Evolutionary conservation across 2,113 vertebrate genomes (phyloP).

Genomic region (Melanerpes aurifrons): DNA sequence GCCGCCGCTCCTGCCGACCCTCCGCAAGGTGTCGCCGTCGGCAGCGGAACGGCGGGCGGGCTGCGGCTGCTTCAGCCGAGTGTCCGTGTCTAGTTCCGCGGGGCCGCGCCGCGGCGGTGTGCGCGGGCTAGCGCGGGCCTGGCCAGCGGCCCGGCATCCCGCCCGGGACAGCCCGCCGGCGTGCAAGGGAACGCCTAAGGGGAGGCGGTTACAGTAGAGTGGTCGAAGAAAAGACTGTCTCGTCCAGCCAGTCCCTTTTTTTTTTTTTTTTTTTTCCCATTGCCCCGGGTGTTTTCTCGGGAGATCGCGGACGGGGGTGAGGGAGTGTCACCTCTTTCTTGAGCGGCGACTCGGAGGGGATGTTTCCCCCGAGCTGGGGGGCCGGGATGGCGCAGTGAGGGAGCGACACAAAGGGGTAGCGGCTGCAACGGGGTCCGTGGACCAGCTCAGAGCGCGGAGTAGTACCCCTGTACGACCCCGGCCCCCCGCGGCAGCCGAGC

Average conservation of each 20-base stretch:
- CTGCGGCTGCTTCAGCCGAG: background rate
- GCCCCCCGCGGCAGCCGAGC: background rate
- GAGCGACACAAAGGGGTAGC: background rate
- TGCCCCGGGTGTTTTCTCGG: background rate
- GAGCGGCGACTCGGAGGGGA: background rate
- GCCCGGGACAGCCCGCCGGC: background rate
- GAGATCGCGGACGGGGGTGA: background rate
- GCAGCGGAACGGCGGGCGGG: slow-evolving; percentile 43
- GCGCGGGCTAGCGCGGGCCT: background rate
- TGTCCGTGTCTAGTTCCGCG: background rate
- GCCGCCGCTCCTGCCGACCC: background rate
- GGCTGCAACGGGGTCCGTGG: background rate
- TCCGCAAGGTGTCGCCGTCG: slow-evolving; percentile 79
- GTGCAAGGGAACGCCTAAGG: background rate
- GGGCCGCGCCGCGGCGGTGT: background rate
- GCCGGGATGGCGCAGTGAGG: background rate
- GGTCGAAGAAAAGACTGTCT: background rate
- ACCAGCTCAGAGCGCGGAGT: background rate
- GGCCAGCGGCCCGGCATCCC: background rate
- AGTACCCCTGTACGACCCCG: background rate
- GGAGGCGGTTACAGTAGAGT: background rate
- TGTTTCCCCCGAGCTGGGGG: background rate
- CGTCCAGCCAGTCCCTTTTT: background rate
- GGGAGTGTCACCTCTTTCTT: background rate
- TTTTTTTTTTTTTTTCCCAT: background rate